These are phyloP conservation scores for Sarotherodon lohbergeri DNA, from an alignment of 2,113 vertebrate species.

Conservation along the genomic window DNA sequence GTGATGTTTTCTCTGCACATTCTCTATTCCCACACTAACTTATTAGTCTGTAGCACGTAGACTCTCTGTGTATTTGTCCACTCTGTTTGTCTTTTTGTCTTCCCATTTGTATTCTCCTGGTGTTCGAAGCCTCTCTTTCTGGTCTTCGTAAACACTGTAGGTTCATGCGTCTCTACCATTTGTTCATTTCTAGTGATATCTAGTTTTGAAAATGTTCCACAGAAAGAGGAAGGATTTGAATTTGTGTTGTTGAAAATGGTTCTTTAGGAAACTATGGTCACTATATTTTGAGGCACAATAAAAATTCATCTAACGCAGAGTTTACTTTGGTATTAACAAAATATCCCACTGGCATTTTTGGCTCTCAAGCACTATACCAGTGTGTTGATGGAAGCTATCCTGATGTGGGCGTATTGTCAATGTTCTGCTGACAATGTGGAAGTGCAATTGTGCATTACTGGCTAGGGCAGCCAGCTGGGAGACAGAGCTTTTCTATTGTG, in stretches of 20 bases:
- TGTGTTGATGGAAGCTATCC: neutral
- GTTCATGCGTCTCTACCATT: neutral
- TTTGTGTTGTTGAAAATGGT: neutral
- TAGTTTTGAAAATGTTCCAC: neutral
- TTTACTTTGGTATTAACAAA: neutral
- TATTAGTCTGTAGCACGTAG: neutral
- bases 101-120: neutral
- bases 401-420: neutral
- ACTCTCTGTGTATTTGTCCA: neutral
- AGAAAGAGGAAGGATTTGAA: neutral
- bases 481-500: neutral
- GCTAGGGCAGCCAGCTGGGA: neutral
- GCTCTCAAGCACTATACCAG: neutral
- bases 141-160: neutral
- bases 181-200: neutral
- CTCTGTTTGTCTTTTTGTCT: neutral
- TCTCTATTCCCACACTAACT: neutral
- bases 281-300: neutral
- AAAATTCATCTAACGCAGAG: neutral
- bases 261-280: neutral
- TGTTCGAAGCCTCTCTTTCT: neutral
- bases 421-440: neutral
- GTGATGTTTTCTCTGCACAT: neutral
- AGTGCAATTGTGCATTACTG: neutral
- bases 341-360: neutral